Evolutionary conservation across 2,113 vertebrate species (phyloP), one percentile per base, ranked within the genome.

Genomic region (Strigops habroptila): DNA sequence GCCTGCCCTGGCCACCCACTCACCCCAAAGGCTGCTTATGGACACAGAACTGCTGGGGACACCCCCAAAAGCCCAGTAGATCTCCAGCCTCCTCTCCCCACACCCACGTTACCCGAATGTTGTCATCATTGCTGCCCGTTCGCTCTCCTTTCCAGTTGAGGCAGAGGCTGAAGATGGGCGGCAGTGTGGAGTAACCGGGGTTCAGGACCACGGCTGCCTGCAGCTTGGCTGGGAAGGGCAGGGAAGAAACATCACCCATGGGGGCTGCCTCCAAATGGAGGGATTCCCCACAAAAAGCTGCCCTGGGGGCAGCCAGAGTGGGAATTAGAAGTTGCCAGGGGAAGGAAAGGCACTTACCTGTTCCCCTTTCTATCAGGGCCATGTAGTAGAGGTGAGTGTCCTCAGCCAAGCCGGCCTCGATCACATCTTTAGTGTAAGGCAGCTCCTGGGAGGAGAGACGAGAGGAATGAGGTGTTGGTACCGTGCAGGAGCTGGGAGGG

Each of bases 121-220:
- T 99, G 97, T 99, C 99, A 0, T 99, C 99, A 0, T 98, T 99
- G 95, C 97, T 98, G 49, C 98, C 98, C 17, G 96, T 99, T 37
- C 99, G 97, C 95, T 99, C 99, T 28, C 99, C 99, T 94, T 99
- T 99, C 99, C 99, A 99, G 97, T 98, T 99, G n/a, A 99, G 98
- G 68, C 98, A 99, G 19, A 99, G 98, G 83, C 98, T 99, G 97
- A 99, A 99, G 67, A 99, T 75, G 1, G 99, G 99, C 0, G 99
- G 98, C 85, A 99, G 95, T 1, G 98, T 98, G 71, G 99, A 98
- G 86, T 99, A 99, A 28, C 99, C 98, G 0, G 99, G 99, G 78
- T 98, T 99, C 91, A 99, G 73, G 84, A 99, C 98, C 73, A 99
- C 98, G 0, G 99, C 98, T 0, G 98, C 99, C 81, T 99, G 98